These are phyloP conservation scores for Atrina japonica DNA, from an alignment of 2,888 invertebrate genomes.

Conservation along the genomic window DNA sequence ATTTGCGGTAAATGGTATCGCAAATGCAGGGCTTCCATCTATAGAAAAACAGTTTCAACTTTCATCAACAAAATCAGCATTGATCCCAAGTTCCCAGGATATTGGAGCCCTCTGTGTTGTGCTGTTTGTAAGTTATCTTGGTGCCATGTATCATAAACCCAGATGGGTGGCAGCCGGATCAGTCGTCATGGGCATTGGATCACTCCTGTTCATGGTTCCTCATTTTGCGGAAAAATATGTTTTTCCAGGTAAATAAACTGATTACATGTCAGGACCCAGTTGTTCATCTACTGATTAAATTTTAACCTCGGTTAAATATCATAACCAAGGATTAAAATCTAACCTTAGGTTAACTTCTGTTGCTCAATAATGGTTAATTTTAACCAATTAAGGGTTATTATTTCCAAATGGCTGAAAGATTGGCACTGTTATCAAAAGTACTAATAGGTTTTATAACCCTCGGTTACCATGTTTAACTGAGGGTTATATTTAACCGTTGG, in stretches of 20 bases:
- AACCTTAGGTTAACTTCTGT: too few relatives aligned
- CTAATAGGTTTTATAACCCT: too few relatives aligned
- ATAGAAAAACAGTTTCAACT: conserved; percentile 64
- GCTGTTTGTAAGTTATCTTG: conserved; percentile 61
- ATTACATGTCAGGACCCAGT: not conserved
- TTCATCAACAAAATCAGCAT: conserved; percentile 54
- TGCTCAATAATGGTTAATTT: too few relatives aligned
- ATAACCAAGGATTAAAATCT: too few relatives aligned
- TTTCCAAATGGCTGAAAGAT: too few relatives aligned
- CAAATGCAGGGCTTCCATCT: conserved; percentile 59
- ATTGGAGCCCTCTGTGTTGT: conserved; percentile 61
- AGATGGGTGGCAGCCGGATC: conserved; percentile 59
- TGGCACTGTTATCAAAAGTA: too few relatives aligned
- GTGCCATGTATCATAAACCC: conserved; percentile 58
- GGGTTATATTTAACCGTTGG: too few relatives aligned
- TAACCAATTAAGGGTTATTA: too few relatives aligned
- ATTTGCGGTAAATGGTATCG: conserved; percentile 65
- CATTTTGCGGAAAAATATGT: conserved; percentile 54
- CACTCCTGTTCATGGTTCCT: conserved; percentile 63
- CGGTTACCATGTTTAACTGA: too few relatives aligned
- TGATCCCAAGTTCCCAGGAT: conserved; percentile 57
- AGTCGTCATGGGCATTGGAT: conserved; percentile 61
- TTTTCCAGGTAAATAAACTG: conserved; percentile 41
- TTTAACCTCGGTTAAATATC: too few relatives aligned
- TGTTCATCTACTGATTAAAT: too few relatives aligned